Conservation (phyloP, 2,888 invertebrate species). For the Callinectes sapidus region DNA sequence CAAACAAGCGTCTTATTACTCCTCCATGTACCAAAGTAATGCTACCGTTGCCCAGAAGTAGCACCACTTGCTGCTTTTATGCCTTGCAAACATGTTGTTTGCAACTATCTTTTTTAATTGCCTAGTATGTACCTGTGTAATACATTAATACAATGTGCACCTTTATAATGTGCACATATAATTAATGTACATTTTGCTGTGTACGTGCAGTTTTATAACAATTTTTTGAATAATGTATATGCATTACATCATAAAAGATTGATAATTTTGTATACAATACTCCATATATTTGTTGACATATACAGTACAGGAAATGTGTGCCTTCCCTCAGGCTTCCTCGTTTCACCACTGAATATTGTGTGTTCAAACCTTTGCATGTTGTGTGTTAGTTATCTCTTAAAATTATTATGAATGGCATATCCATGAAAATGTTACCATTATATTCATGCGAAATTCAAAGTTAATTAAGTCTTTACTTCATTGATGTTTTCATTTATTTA, state of each 20-base stretch:
- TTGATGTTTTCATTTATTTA: not conserved
- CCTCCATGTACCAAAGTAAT: conserved; percentile 67
- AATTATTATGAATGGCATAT: not conserved
- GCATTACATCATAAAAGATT: not conserved
- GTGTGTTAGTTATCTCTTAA: not conserved
- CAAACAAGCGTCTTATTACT: conserved; percentile 53
- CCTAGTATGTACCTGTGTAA: conserved; percentile 35
- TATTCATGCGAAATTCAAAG: not conserved
- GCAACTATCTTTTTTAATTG: not conserved
- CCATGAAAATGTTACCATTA: not conserved
- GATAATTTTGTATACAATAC: not conserved
- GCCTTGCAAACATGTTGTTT: conserved; percentile 29
- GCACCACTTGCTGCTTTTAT: conserved; percentile 50
- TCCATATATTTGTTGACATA: not conserved
- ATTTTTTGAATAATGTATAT: not conserved
- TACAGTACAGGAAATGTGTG: conserved; percentile 20
- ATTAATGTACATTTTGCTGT: conserved; percentile 11
- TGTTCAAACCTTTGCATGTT: conserved; percentile 5
- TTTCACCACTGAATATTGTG: not conserved
- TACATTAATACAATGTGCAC: conserved; percentile 14
- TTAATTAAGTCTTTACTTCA: not conserved
- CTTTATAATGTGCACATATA: conserved; percentile 24
- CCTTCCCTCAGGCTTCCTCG: conserved; percentile 1
- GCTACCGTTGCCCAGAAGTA: conserved; percentile 49
- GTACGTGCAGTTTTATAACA: conserved; percentile 26